Base-by-base conservation (phyloP, 1,140 invertebrate genomes). In the Littorina saxatilis region DNA sequence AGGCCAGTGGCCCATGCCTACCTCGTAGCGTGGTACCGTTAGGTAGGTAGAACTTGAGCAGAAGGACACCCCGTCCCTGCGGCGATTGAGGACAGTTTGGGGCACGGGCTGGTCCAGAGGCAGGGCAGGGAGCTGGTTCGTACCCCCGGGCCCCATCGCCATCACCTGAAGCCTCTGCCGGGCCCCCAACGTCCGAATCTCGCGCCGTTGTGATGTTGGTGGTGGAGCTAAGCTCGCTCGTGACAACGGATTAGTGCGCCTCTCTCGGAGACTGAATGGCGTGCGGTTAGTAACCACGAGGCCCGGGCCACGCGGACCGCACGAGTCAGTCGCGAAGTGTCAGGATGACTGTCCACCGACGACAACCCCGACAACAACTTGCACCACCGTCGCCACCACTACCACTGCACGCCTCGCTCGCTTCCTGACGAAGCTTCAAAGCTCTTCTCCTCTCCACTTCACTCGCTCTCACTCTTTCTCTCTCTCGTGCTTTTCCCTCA, bases 61-160 rank as follows among this genome's bases (percentile, higher is more conserved):
- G 58, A 78, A 78, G 0, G 76, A 78, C 39, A 78, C 76, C 55
- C 76, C 76, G 39, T 78, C 55, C 55, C 76, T 15, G 39, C 76
- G 76, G n/a, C 55, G 29, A 39, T 15, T n/a, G 55, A 78, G 76
- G 29, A 63, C 76, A 78, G 50, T 43, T 9, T 23, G 76, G 37
- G 76, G 76, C 55, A 78, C 76, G 23, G 76, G 35, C 76, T 35
- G 76, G 55, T 78, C 76, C 37, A 78, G 76, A 37, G 76, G 76
- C 32, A 78, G 35, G 55, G 55, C 27, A 58, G 76, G 76, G 35
- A 78, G 58, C 29, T 73, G 39, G 39, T 78, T 58, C 76, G 23
- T 27, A 63, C 32, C 76, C 58, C 58, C 76, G 58, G 58, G 37
- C 27, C 55, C 76, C 76, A 78, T 78, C 29, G 76, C 76, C 58